Evolutionary conservation across 2,888 invertebrate species (phyloP), one percentile per base, ranked within the genome.

Genomic region (Teinopalpus imperialis): DNA sequence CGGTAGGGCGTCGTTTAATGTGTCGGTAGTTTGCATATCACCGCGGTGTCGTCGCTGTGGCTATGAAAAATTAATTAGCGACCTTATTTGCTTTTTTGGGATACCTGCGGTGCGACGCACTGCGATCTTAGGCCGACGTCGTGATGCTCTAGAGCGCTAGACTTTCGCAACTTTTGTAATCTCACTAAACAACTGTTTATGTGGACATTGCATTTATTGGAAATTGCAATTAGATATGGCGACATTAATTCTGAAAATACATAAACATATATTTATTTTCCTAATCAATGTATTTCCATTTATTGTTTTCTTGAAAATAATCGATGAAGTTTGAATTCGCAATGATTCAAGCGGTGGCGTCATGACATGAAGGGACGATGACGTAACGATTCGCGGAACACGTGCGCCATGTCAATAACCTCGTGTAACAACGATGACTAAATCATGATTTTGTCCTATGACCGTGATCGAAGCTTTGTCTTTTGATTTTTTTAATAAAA

Each of bases 31-130:
- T 72, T 74, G 72, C 68, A 71, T 71, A 75, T 69, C 66, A 62
- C 63, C 61, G 57, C 64, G 63, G 67, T 68, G 66, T 63, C 63
- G 65, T 53, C 58, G 64, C 56, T 62, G 61, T 52, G 61, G 63
- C 70, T 67, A 63, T 79, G 73, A 77, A 78, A 78, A 74, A 78
- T 76, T 79, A 74, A 82, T 81, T 76, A 76, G 45, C 50, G 67
- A 59, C 55, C 55, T 53, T 63, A 67, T 69, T 64, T 66, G 56
- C 63, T 69, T 72, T 61, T 64, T 66, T 54, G 61, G 63, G 63
- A 63, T 64, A 61, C 53, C 55, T 9, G 18, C 36, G 13, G 13
- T 26, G 36, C 32, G 24, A 27, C 37, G 12, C 36, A 31, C 6
- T n/a, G 20, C 16, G 29, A 21, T 40, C 21, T 26, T 5, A 1